Percentiles rank a stretch among this genome's conserved stretches.
Conservation (phyloP, 37 sponge, comb jelly and placozoan species). For the Diacarnus erythraeanus region DNA sequence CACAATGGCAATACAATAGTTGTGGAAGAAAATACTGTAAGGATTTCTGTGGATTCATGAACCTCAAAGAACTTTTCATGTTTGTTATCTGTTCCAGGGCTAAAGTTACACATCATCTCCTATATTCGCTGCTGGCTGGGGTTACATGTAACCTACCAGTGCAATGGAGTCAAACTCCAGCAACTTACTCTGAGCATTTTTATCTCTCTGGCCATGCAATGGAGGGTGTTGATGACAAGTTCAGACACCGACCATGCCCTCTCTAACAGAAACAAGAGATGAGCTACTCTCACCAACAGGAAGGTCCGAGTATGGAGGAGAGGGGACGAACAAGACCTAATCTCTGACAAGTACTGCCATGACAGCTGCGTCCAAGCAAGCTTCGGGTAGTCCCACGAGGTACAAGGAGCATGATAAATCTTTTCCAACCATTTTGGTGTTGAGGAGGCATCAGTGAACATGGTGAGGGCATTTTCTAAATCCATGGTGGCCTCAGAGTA, state of each 20-base stretch:
- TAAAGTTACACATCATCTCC: no score
- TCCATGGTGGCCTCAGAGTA: conserved; percentile 45
- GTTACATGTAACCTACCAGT: no score
- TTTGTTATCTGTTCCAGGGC: no score
- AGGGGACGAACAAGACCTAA: conserved; percentile 31
- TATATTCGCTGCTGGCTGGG: no score
- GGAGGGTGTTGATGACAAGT: conserved; percentile 48
- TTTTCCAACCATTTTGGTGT: conserved; percentile 25
- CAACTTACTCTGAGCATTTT: conserved; percentile 53
- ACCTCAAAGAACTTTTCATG: no score
- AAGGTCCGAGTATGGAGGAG: conserved; percentile 62
- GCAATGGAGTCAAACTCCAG: no score
- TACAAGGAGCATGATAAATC: conserved; percentile 15
- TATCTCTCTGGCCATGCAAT: conserved; percentile 65
- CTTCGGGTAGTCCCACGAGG: conserved; percentile 65
- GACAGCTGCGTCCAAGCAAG: conserved; percentile 32
- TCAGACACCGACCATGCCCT: conserved; percentile 53
- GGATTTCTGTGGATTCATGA: no score
- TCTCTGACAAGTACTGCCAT: conserved; percentile 38
- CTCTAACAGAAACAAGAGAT: conserved; percentile 40
- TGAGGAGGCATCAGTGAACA: not conserved
- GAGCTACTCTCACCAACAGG: conserved; percentile 41
- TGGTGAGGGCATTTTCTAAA: conserved; percentile 35
- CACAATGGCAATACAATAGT: no score
- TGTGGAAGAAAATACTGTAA: no score